Evolutionary conservation across 2,113 vertebrate genomes (phyloP).

Genomic region (Papio anubis): DNA sequence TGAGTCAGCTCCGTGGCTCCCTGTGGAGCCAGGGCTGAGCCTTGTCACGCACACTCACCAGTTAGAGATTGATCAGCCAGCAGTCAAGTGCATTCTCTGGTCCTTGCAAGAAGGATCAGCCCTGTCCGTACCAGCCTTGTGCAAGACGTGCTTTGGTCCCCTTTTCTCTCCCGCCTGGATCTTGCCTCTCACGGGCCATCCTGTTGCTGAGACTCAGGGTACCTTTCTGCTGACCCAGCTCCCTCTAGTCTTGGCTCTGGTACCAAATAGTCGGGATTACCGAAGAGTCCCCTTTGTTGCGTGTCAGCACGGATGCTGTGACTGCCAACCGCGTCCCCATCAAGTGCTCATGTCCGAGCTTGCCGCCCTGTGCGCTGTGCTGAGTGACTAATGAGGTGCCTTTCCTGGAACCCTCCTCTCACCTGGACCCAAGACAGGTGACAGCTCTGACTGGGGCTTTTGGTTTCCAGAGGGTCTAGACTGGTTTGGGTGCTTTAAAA

Average conservation of each 20-base stretch:
- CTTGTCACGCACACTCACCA: neutral
- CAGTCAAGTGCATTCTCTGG: neutral
- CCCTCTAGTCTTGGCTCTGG: constrained; percentile 39
- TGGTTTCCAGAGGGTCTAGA: constrained; percentile 66
- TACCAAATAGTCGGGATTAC: constrained; percentile 60
- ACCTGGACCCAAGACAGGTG: constrained; percentile 1
- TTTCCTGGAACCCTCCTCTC: constrained; percentile 70
- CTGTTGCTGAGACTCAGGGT: neutral
- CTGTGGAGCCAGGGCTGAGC: neutral
- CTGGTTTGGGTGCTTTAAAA: constrained; percentile 74
- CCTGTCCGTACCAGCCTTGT: neutral
- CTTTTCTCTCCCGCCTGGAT: neutral
- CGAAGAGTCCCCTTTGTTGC: neutral
- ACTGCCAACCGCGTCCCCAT: neutral
- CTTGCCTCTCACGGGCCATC: neutral
- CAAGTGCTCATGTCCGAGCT: constrained; percentile 54
- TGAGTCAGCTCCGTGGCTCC: neutral
- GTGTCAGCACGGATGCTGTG: neutral
- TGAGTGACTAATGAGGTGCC: constrained; percentile 69
- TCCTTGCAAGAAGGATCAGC: neutral
- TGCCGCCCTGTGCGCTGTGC: neutral
- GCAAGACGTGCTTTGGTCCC: neutral
- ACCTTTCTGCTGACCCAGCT: neutral
- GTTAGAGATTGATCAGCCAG: neutral
- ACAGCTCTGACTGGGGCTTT: constrained; percentile 34